Percentiles rank a stretch among this genome's conserved stretches.
These are phyloP conservation scores for Typhlichthys eigenmanni DNA, from an alignment of 2,797 vertebrate genomes.

Conservation along the genomic window DNA sequence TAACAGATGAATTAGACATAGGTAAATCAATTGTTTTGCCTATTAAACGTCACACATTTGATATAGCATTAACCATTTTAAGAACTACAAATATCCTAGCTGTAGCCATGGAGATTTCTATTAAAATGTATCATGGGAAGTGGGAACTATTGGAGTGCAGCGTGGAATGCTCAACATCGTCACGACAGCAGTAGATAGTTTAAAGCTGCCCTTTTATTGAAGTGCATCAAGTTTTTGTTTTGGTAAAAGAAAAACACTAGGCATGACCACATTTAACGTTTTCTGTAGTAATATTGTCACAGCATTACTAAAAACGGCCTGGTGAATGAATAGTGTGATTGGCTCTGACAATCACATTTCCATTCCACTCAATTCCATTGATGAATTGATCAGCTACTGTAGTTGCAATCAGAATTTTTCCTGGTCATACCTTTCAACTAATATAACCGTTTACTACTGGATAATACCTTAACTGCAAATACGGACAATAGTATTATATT, in stretches of 20 bases:
- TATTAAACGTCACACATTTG: too few species aligned
- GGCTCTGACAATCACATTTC: too few species aligned
- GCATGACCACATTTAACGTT: background rate
- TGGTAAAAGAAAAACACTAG: background rate
- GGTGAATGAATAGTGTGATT: background rate
- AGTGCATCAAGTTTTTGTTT: too few species aligned
- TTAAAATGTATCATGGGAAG: too few species aligned
- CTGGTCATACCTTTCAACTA: background rate
- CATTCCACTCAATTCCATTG: background rate
- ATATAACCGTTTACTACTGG: background rate
- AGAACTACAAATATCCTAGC: too few species aligned
- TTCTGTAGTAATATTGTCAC: background rate
- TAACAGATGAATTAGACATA: background rate
- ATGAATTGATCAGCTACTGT: background rate
- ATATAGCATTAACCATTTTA: too few species aligned
- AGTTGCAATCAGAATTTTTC: background rate
- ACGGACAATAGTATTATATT: background rate
- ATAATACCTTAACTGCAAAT: background rate
- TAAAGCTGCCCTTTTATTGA: too few species aligned
- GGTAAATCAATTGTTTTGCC: too few species aligned
- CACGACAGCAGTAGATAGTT: too few species aligned
- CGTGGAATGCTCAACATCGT: too few species aligned
- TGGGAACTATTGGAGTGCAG: too few species aligned
- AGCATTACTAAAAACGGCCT: background rate
- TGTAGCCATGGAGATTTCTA: too few species aligned